phyloP scores from a whole-genome alignment of 2,113 vertebrate species.

The Egretta garzetta region DNA sequence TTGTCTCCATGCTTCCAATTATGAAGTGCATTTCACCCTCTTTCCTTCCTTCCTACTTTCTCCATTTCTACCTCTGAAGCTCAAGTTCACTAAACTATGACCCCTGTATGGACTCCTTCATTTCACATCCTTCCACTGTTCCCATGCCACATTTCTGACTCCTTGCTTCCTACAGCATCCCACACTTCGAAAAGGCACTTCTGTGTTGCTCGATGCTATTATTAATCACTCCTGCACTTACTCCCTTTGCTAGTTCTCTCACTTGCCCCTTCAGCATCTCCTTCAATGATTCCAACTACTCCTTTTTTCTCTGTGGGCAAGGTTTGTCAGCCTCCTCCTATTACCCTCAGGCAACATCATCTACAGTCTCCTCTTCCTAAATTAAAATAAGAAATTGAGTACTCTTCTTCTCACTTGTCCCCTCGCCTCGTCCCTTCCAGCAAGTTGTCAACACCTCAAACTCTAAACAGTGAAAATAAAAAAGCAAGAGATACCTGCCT shows the following conservation, averaged over 20 bases:
- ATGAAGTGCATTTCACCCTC: not conserved
- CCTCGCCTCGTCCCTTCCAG: not conserved
- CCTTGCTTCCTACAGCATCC: not conserved
- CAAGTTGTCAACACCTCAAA: slow-evolving; percentile 41
- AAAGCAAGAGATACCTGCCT: not conserved
- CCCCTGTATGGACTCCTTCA: not conserved
- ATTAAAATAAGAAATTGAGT: not conserved
- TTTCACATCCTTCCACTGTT: not conserved
- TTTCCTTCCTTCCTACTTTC: not conserved
- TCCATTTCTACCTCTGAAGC: not conserved
- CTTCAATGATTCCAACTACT: not conserved
- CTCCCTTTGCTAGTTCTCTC: not conserved
- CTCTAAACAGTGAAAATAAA: not conserved
- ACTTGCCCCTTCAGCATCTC: not conserved
- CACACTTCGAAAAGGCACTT: not conserved
- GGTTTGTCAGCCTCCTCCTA: not conserved
- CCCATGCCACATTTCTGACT: not conserved
- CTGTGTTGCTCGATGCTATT: not conserved
- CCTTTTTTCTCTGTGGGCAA: not conserved
- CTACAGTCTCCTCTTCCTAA: not conserved
- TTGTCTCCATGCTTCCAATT: not conserved
- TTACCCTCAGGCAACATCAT: not conserved
- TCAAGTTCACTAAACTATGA: not conserved
- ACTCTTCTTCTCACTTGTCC: not conserved
- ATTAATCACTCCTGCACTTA: not conserved